Conservation (phyloP, 1,140 invertebrate genomes). For the Drosophila repleta region DNA sequence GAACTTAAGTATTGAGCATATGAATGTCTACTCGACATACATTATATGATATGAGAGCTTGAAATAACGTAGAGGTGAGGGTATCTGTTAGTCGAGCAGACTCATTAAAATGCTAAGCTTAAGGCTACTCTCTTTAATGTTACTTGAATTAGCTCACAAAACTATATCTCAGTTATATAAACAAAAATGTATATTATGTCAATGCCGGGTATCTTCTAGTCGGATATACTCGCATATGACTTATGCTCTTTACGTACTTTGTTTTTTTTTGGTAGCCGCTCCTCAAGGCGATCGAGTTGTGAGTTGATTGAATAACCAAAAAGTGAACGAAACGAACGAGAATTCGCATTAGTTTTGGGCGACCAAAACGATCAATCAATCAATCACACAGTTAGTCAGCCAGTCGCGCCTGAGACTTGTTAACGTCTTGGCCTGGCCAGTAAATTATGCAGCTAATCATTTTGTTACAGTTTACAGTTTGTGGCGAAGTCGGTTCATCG, state of each 20-base stretch:
- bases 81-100: too few relatives aligned
- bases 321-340: constrained; percentile 20
- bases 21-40: too few relatives aligned
- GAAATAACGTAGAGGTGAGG: too few relatives aligned
- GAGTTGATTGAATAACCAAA: constrained; percentile 53
- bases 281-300: constrained; percentile 32
- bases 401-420: constrained; percentile 48
- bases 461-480: constrained; percentile 71
- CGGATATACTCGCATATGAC: not conserved
- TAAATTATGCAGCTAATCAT: constrained; percentile 77
- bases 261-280: constrained; percentile 6
- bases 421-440: constrained; percentile 54
- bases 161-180: too few relatives aligned
- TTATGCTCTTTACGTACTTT: constrained; percentile 3
- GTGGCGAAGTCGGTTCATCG: constrained; percentile 26
- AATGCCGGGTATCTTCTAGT: constrained; percentile 7
- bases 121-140: too few relatives aligned
- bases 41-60: too few relatives aligned
- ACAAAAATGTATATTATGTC: not conserved
- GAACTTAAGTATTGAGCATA: too few relatives aligned
- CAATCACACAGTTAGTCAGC: constrained; percentile 35
- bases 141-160: too few relatives aligned
- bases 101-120: too few relatives aligned
- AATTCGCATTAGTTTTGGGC: constrained; percentile 54
- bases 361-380: constrained; percentile 65